These are phyloP conservation scores for Scolopax rusticola DNA, from an alignment of 2,797 vertebrate genomes.

Conservation along the genomic window DNA sequence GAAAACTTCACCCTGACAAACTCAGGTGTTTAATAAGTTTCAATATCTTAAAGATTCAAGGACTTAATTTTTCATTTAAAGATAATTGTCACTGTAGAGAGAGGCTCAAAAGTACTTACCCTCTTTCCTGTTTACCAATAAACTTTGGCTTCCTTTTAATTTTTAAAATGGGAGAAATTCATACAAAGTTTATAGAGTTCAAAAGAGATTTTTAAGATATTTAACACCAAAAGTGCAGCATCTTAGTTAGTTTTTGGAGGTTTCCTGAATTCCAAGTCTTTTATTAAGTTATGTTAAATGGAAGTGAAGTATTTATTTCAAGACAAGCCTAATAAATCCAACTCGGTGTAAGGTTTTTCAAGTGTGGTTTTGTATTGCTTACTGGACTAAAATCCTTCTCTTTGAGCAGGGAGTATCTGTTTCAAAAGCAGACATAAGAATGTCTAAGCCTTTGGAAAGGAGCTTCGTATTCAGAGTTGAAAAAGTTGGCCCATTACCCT, in stretches of 20 bases:
- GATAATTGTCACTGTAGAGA: not conserved
- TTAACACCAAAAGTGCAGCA: not conserved
- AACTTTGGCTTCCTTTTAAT: not conserved
- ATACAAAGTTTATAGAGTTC: not conserved
- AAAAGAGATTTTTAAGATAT: not conserved
- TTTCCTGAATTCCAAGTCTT: not conserved
- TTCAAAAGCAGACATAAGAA: not conserved
- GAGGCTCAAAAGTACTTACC: not conserved
- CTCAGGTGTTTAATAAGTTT: not conserved
- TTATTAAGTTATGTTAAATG: not conserved
- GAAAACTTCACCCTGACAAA: not conserved
- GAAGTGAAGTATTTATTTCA: not conserved
- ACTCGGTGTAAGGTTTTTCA: not conserved
- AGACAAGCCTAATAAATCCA: not conserved
- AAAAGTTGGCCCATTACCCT: not conserved
- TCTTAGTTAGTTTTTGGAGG: not conserved
- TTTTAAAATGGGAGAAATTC: not conserved
- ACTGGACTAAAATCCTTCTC: not conserved
- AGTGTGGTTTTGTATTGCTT: not conserved
- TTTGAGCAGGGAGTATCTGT: not conserved
- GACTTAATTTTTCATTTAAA: not conserved
- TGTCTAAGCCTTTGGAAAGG: not conserved
- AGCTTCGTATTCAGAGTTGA: not conserved
- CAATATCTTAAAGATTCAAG: rapidly evolving
- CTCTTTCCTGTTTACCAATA: not conserved